These are phyloP conservation scores for Falco concolor DNA, from an alignment of 2,797 vertebrate species.

Conservation along the genomic window DNA sequence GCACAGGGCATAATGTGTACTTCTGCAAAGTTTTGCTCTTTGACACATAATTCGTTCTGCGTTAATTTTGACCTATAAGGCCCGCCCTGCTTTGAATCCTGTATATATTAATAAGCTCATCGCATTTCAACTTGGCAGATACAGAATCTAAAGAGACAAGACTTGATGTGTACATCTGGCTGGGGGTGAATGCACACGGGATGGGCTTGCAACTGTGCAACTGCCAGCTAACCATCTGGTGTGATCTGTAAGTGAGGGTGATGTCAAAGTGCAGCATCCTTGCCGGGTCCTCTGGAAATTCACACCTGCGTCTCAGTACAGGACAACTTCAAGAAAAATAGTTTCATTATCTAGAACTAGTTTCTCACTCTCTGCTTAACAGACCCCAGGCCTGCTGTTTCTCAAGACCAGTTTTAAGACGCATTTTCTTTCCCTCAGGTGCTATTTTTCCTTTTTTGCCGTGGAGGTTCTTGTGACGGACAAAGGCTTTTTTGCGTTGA, in stretches of 20 bases:
- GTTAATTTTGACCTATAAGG: conserved; percentile 11
- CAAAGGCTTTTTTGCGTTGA: neutral
- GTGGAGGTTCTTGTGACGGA: neutral
- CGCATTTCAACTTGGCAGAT: conserved; percentile 26
- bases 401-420: neutral
- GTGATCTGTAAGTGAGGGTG: conserved; percentile 31
- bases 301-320: neutral
- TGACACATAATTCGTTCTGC: neutral
- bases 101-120: conserved; percentile 4
- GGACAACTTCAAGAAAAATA: conserved; percentile 1
- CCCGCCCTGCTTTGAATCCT: neutral
- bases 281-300: neutral
- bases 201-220: conserved; percentile 44
- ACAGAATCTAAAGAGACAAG: conserved; percentile 27
- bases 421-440: neutral
- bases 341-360: neutral
- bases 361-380: neutral
- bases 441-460: neutral
- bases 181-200: conserved; percentile 29
- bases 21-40: conserved; percentile 6
- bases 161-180: conserved; percentile 46
- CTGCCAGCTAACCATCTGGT: conserved; percentile 62
- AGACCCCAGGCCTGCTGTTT: neutral
- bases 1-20: neutral
- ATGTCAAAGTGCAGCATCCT: conserved; percentile 49